Base-by-base conservation (phyloP, 2,888 invertebrate species). In the Cartodere bifasciata region DNA sequence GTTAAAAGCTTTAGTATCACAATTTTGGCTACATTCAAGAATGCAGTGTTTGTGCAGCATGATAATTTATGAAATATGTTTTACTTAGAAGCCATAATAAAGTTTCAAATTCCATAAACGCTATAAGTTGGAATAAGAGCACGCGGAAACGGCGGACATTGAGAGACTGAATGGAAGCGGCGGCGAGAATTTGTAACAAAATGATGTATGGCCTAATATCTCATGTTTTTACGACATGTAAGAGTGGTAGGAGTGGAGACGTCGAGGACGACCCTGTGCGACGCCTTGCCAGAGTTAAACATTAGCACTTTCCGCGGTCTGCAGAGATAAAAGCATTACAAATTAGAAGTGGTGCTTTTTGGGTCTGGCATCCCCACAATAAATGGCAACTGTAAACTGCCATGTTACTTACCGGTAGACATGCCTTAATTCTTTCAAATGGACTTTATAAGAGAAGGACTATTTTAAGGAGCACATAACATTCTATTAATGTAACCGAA, bases 321-420 rank as follows among this genome's bases (percentile, higher is more conserved):
- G 46, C 47, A 50, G 53, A n/a, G n/a, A 55, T 55, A 54, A 55
- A 56, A 55, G 54, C 55, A 48, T 53, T 53, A 55, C 54, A 53
- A 55, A 55, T 55, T 55, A 54, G 42, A 39, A 20, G 43, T 37
- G 46, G 39, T 32, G 43, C 44, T 47, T 45, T 40, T 40, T 50
- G 46, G 40, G 38, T 39, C 38, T 46, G 45, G 44, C 45, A 40
- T 37, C 39, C 40, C 36, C 28, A 34, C 34, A 35, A 34, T 31
- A 36, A 16, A 28, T 11, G 39, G 32, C 28, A 37, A 15, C 12
- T 10, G 13, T 22, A n/a, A n/a, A n/a, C n/a, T n/a, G n/a, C n/a
- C n/a, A n/a, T n/a, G n/a, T n/a, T n/a, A n/a, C n/a, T n/a, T n/a
- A n/a, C n/a, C n/a, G n/a, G n/a, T n/a, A n/a, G n/a, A n/a, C n/a